These are phyloP conservation scores for Gallinago stenura DNA, from an alignment of 2,797 vertebrate genomes.

Conservation along the genomic window DNA sequence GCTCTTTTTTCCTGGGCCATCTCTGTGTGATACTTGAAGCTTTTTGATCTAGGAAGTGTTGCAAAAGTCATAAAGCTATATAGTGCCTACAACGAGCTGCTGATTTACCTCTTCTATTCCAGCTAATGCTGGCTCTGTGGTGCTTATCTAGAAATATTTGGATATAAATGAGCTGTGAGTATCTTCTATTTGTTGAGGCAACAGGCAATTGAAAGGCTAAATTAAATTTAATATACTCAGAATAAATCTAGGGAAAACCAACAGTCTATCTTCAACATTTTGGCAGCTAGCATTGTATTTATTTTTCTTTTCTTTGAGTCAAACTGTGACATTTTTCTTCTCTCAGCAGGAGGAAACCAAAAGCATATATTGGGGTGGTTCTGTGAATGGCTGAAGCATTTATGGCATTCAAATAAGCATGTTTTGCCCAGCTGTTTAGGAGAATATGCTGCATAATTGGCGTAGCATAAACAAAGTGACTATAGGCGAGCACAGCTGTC, in stretches of 20 bases:
- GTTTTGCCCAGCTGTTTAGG: constrained; percentile 34
- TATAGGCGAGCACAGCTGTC: neutral
- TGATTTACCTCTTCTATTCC: neutral
- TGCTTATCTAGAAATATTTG: neutral
- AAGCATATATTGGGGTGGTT: neutral
- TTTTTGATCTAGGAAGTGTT: neutral
- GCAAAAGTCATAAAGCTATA: neutral
- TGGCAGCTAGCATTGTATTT: neutral
- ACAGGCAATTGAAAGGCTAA: neutral
- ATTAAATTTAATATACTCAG: constrained; percentile 20
- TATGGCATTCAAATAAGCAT: neutral
- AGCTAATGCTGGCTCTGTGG: neutral
- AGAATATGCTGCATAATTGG: neutral
- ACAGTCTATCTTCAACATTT: neutral
- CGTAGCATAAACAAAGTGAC: constrained; percentile 10
- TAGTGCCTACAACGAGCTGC: neutral
- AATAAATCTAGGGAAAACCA: constrained; percentile 29
- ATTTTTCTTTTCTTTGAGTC: constrained; percentile 22
- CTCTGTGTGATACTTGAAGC: neutral
- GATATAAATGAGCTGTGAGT: neutral
- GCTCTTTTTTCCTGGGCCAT: neutral
- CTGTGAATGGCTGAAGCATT: neutral
- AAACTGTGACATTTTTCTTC: neutral
- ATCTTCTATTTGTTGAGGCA: constrained; percentile 6
- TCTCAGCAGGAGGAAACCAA: constrained; percentile 6